Evolutionary conservation across 2,113 vertebrate species (phyloP).

Genomic region (Gnathonemus longibarbis): DNA sequence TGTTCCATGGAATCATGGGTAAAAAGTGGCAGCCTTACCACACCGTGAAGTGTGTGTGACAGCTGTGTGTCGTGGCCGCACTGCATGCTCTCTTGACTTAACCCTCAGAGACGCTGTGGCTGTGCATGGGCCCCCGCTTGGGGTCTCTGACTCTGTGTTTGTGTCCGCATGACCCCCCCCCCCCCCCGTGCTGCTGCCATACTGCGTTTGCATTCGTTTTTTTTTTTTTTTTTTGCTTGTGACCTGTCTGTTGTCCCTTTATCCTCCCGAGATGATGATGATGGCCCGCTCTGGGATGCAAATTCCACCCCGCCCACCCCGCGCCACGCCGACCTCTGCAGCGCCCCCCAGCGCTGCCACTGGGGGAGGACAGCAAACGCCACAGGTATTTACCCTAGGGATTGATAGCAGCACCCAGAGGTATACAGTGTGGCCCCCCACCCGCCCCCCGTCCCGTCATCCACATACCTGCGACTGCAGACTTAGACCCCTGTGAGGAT

Average conservation of each 20-base stretch:
- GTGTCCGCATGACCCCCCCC: slow-evolving; percentile 22
- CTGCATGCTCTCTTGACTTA: neutral
- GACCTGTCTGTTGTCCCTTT: slow-evolving; percentile 79
- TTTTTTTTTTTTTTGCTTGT: slow-evolving; percentile 68
- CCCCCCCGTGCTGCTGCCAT: slow-evolving; percentile 29
- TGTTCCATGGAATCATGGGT: neutral
- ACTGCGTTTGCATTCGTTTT: slow-evolving; percentile 50
- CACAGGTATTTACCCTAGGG: slow-evolving; percentile 72
- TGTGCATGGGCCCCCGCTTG: neutral
- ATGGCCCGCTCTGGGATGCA: slow-evolving; percentile 79
- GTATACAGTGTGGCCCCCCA: slow-evolving; percentile 9
- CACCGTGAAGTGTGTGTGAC: neutral
- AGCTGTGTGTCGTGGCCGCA: neutral
- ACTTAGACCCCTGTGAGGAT: neutral
- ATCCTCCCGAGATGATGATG: slow-evolving; percentile 74
- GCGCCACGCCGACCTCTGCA: slow-evolving; percentile 64
- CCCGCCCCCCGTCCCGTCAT: neutral
- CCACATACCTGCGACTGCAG: neutral
- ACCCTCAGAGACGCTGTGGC: neutral
- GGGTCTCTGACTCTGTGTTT: neutral
- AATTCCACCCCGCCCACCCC: slow-evolving; percentile 76
- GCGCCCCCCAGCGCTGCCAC: slow-evolving; percentile 64
- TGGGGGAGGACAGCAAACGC: slow-evolving; percentile 70
- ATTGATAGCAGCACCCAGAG: slow-evolving; percentile 18
- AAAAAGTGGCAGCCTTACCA: neutral